These are phyloP conservation scores for Pachycephus smyrnensis DNA, from an alignment of 2,888 invertebrate genomes.

Conservation along the genomic window DNA sequence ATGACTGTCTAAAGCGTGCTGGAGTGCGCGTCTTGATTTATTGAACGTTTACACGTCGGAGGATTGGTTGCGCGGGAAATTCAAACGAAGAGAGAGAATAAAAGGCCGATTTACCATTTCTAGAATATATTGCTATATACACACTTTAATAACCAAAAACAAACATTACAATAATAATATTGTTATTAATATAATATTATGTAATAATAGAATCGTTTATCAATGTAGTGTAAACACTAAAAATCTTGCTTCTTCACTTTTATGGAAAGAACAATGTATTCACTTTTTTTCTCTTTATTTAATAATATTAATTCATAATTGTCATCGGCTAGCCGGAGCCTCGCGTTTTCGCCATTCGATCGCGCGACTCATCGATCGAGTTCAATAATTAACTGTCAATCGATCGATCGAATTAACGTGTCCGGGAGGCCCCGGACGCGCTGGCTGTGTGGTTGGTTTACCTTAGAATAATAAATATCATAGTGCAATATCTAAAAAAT, in stretches of 20 bases:
- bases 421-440: constrained; percentile 45
- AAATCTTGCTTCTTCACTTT: constrained; percentile 50
- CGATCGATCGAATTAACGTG: constrained; percentile 16
- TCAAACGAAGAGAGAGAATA: neutral
- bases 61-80: neutral
- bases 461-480: constrained; percentile 57
- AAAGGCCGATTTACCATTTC: constrained; percentile 4
- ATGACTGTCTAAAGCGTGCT: neutral
- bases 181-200: constrained; percentile 63
- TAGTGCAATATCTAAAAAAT: constrained; percentile 65
- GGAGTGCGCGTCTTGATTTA: neutral
- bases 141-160: constrained; percentile 67
- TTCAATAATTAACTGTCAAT: neutral
- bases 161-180: constrained; percentile 63
- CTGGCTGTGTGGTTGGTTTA: constrained; percentile 40
- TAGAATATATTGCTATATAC: constrained; percentile 63
- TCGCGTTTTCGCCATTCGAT: constrained; percentile 18
- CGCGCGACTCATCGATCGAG: constrained; percentile 10
- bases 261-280: constrained; percentile 54
- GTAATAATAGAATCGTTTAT: constrained; percentile 64
- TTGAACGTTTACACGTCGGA: neutral
- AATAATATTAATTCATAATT: constrained; percentile 56
- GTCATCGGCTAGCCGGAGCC: constrained; percentile 32
- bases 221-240: constrained; percentile 65
- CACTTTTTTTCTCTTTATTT: constrained; percentile 44